These are phyloP conservation scores for Phrynocephalus versicolor DNA, from an alignment of 2,113 vertebrate genomes.

Conservation along the genomic window DNA sequence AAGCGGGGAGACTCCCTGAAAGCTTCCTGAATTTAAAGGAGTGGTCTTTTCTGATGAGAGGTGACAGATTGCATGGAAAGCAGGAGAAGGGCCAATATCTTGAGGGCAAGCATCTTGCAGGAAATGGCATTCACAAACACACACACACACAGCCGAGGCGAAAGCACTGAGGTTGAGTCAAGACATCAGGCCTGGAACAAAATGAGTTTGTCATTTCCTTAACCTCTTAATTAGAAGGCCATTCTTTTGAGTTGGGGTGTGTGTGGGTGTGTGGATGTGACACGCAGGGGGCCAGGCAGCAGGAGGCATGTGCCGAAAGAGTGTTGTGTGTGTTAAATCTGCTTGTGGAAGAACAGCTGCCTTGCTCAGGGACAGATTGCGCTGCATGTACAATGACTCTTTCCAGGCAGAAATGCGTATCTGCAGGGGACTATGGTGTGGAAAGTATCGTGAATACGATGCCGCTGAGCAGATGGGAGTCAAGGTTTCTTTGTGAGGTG, in stretches of 20 bases:
- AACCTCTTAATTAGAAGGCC: slow-evolving; percentile 20
- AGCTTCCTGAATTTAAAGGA: neutral
- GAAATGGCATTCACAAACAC: slow-evolving; percentile 23
- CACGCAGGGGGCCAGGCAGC: neutral
- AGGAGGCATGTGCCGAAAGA: neutral
- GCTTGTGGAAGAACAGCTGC: slow-evolving; percentile 29
- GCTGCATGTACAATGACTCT: slow-evolving; percentile 26
- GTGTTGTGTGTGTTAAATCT: neutral
- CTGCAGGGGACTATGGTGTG: neutral
- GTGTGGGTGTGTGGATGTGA: neutral
- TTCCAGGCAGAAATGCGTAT: slow-evolving; percentile 33
- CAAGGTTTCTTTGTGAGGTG: neutral
- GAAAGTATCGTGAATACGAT: slow-evolving; percentile 8
- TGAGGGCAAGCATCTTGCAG: slow-evolving; percentile 24
- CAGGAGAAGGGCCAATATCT: slow-evolving; percentile 31
- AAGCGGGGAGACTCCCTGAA: neutral
- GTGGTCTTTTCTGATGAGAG: slow-evolving; percentile 14
- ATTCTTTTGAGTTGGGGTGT: neutral
- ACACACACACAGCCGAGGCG: neutral
- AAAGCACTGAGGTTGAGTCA: slow-evolving; percentile 11
- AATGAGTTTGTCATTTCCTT: slow-evolving; percentile 31
- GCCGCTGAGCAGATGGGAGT: slow-evolving; percentile 7
- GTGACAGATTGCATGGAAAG: slow-evolving; percentile 22
- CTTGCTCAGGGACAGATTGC: slow-evolving; percentile 16
- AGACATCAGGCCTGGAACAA: slow-evolving; percentile 16